Conservation (phyloP, 2,888 invertebrate species). For the Eueremaeus valkanovi region DNA sequence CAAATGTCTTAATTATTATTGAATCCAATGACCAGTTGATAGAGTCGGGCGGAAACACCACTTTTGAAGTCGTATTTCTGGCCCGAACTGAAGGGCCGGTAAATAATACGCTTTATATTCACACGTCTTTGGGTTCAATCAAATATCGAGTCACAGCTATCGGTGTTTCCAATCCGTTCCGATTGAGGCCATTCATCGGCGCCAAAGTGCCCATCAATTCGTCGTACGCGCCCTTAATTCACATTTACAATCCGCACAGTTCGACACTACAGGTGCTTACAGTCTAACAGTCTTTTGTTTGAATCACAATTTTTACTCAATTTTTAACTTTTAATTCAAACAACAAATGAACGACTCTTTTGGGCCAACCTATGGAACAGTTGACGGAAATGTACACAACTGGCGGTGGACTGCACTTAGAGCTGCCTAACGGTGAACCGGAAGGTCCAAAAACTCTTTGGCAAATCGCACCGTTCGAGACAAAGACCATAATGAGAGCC, state of each 20-base stretch:
- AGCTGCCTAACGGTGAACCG: constrained; percentile 71
- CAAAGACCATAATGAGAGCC: constrained; percentile 80
- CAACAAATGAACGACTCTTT: neutral
- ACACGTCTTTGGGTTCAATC: constrained; percentile 87
- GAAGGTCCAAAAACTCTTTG: constrained; percentile 78
- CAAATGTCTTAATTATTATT: constrained; percentile 58
- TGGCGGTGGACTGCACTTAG: constrained; percentile 82
- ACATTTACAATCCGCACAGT: constrained; percentile 90
- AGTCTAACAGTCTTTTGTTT: constrained; percentile 41
- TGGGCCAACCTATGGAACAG: constrained; percentile 48
- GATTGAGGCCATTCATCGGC: constrained; percentile 82
- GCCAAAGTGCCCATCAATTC: constrained; percentile 87
- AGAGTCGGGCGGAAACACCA: constrained; percentile 67
- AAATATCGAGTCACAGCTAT: constrained; percentile 78
- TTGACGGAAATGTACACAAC: constrained; percentile 62
- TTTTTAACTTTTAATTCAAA: too few relatives aligned
- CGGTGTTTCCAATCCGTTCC: constrained; percentile 84
- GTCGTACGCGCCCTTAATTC: constrained; percentile 79
- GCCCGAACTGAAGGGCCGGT: constrained; percentile 84
- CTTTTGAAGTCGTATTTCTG: constrained; percentile 92
- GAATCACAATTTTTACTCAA: neutral
- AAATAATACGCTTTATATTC: constrained; percentile 82
- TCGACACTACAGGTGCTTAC: constrained; percentile 71
- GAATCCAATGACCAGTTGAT: constrained; percentile 53
- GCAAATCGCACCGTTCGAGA: constrained; percentile 82